Conservation (phyloP, 2,888 invertebrate genomes). For the Epistrophe eligans region DNA sequence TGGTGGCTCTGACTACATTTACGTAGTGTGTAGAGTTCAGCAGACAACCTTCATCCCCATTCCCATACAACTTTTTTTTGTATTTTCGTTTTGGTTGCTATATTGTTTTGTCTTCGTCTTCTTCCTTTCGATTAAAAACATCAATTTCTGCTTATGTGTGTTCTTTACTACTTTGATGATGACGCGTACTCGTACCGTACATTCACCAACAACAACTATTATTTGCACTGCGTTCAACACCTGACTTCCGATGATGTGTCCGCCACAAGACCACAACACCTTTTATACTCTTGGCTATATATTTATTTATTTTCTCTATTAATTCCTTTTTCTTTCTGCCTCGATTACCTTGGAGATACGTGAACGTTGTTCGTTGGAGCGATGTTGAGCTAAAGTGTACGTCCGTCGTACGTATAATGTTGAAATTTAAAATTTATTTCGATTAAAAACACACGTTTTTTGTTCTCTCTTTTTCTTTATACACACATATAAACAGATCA, state of each 20-base stretch:
- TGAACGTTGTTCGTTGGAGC: slow-evolving; percentile 37
- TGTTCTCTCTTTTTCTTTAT: slow-evolving; percentile 39
- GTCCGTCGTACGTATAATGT: slow-evolving; percentile 3
- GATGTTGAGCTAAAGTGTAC: slow-evolving; percentile 1
- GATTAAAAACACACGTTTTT: slow-evolving; percentile 55
- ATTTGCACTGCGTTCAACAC: slow-evolving; percentile 68
- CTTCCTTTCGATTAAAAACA: slow-evolving; percentile 58
- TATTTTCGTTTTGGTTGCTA: slow-evolving; percentile 32
- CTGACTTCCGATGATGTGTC: slow-evolving; percentile 76
- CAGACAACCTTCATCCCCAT: slow-evolving; percentile 76
- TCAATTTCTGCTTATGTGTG: slow-evolving; percentile 41
- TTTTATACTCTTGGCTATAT: slow-evolving; percentile 58
- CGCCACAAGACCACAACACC: slow-evolving; percentile 73
- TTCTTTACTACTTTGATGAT: slow-evolving; percentile 5
- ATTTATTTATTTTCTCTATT: slow-evolving; percentile 26
- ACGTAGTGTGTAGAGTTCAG: slow-evolving; percentile 66
- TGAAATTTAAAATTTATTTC: slow-evolving; percentile 53
- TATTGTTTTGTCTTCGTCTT: slow-evolving; percentile 64
- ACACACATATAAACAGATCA: slow-evolving; percentile 36
- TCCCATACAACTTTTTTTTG: slow-evolving; percentile 55
- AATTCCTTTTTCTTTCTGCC: slow-evolving; percentile 25
- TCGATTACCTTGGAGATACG: slow-evolving; percentile 42
- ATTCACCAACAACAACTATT: slow-evolving; percentile 45
- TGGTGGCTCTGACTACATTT: not conserved
- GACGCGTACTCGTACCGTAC: slow-evolving; percentile 14